Conservation (phyloP, 1,140 invertebrate species). For the Trichoplusia ni region DNA sequence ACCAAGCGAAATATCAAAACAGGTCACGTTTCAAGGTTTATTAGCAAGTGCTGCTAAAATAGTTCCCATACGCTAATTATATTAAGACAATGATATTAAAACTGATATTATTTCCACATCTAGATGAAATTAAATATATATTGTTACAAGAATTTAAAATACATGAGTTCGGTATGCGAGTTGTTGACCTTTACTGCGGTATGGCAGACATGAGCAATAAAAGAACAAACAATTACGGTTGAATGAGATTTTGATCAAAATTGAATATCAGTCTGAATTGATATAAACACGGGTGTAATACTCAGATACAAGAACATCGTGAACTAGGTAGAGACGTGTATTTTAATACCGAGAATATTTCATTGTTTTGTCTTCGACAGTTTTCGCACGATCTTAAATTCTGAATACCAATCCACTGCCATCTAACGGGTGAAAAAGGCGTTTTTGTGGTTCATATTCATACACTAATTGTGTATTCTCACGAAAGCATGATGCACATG, state of each 20-base stretch:
- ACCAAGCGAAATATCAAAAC: neutral
- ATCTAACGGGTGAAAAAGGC: conserved; percentile 34
- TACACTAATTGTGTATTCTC: conserved; percentile 45
- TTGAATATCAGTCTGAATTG: neutral
- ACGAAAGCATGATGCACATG: conserved; percentile 38
- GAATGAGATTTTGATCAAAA: conserved; percentile 1
- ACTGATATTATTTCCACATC: conserved; percentile 11
- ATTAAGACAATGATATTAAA: neutral
- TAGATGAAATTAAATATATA: conserved; percentile 5
- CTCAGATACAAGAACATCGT: neutral
- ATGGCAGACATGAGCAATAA: neutral
- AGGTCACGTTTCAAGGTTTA: conserved; percentile 3
- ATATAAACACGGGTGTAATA: neutral
- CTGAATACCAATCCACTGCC: conserved; percentile 44
- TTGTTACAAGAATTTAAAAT: neutral
- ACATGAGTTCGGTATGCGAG: neutral
- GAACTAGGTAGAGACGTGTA: conserved; percentile 19
- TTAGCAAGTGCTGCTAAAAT: conserved; percentile 1
- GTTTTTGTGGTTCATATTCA: conserved; percentile 34
- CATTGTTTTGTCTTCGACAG: conserved; percentile 16
- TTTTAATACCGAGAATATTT: conserved; percentile 12
- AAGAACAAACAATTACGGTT: conserved; percentile 9
- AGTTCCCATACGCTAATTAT: neutral
- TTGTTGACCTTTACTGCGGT: conserved; percentile 1
- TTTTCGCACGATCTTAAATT: conserved; percentile 57